Conservation (phyloP, 1,140 invertebrate species). For the Ceratina japonica region DNA sequence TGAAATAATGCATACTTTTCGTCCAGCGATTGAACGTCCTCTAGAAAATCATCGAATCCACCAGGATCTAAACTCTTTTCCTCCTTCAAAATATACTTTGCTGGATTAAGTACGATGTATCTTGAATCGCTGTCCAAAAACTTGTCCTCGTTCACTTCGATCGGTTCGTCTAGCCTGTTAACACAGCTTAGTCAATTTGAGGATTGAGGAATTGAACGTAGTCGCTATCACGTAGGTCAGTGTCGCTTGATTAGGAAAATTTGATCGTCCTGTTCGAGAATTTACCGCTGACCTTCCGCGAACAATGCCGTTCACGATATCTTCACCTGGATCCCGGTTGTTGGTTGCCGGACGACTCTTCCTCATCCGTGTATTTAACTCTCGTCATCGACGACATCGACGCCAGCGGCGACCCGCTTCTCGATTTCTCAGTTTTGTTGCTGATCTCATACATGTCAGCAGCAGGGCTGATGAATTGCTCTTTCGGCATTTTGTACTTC, state of each 20-base stretch:
- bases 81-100: not conserved
- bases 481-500: slow-evolving; percentile 47
- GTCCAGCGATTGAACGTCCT: not conserved
- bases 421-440: not conserved
- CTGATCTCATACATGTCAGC: not conserved
- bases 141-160: slow-evolving; percentile 17
- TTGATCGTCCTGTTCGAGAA: not conserved
- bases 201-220: too few relatives aligned
- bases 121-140: not conserved
- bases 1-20: not conserved
- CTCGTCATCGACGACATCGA: not conserved
- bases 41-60: not conserved
- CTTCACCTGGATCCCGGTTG: slow-evolving; percentile 39
- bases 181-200: not conserved
- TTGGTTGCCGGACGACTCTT: not conserved
- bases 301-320: slow-evolving; percentile 25
- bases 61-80: not conserved
- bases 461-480: slow-evolving; percentile 52
- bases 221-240: slow-evolving; percentile 19
- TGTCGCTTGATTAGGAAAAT: not conserved
- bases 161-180: not conserved
- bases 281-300: slow-evolving; percentile 20
- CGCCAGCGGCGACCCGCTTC: not conserved
- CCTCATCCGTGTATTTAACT: not conserved
- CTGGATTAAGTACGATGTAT: not conserved